A percentile compares a stretch with the other conserved stretches of the same genome.
phyloP scores from a whole-genome alignment of 2,888 invertebrate species.

The Chesias legatella region DNA sequence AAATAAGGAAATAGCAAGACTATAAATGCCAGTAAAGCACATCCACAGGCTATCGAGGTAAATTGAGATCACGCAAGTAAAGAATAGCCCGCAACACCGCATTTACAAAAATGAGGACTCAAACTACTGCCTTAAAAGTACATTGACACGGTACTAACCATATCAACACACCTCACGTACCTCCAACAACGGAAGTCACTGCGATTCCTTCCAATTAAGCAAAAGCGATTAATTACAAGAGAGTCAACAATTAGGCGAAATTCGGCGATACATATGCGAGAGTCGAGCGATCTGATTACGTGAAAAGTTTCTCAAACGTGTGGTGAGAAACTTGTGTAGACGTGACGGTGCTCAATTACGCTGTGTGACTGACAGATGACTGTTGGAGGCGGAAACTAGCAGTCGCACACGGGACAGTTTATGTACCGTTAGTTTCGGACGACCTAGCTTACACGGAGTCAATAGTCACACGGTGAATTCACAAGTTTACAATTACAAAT shows the following conservation, averaged over 20 bases:
- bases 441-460: too few relatives aligned
- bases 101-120: background rate
- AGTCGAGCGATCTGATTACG: constrained; percentile 54
- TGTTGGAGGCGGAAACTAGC: constrained; percentile 1
- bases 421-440: background rate
- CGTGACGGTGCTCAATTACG: constrained; percentile 43
- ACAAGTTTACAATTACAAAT: too few relatives aligned
- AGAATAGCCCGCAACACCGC: too few relatives aligned
- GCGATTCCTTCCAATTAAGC: constrained; percentile 35
- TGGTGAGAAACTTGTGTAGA: constrained; percentile 43
- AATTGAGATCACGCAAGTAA: too few relatives aligned
- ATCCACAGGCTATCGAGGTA: too few relatives aligned
- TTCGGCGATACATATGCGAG: constrained; percentile 48
- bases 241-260: constrained; percentile 59
- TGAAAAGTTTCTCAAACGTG: constrained; percentile 43
- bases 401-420: background rate
- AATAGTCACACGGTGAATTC: too few relatives aligned
- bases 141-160: constrained; percentile 5
- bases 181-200: constrained; percentile 19
- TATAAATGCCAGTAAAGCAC: too few relatives aligned
- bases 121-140: constrained; percentile 6
- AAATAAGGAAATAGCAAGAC: too few relatives aligned
- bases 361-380: constrained; percentile 9
- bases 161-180: constrained; percentile 21
- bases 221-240: constrained; percentile 52